Evolutionary conservation across 2,797 vertebrate species (phyloP).

Genomic region (Urosaurus nigricauda): DNA sequence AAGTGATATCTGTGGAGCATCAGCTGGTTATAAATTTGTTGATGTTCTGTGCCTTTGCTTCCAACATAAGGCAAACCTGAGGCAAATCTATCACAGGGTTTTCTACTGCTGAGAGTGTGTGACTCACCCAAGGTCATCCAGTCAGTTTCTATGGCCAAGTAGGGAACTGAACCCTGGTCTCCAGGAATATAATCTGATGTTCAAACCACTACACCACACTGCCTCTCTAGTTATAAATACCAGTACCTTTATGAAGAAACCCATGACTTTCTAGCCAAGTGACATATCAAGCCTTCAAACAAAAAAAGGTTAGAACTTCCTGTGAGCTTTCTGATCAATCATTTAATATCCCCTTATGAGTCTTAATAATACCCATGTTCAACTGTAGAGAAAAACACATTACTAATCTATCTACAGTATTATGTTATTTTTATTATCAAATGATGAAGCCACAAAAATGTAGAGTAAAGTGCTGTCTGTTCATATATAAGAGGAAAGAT

Average conservation of each 20-base stretch:
- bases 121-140: too few relatives aligned
- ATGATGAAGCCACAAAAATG: slow-evolving; percentile 32
- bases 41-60: too few relatives aligned
- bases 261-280: neutral
- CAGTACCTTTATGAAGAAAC: neutral
- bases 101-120: too few relatives aligned
- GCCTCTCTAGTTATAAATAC: too few relatives aligned
- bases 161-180: too few relatives aligned
- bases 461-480: slow-evolving; percentile 30
- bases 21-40: too few relatives aligned
- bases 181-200: too few relatives aligned
- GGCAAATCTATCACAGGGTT: too few relatives aligned
- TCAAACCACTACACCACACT: too few relatives aligned
- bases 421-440: slow-evolving; percentile 21
- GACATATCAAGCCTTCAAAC: neutral
- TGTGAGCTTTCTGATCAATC: neutral
- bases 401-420: neutral
- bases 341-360: neutral
- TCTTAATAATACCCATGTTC: neutral
- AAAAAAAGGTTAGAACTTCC: neutral
- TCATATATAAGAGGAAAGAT: neutral
- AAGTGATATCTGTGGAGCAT: too few relatives aligned
- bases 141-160: too few relatives aligned
- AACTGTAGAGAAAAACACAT: neutral
- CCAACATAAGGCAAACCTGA: too few relatives aligned